These are phyloP conservation scores for Botia almorhae DNA, from an alignment of 2,797 vertebrate species.

Conservation along the genomic window DNA sequence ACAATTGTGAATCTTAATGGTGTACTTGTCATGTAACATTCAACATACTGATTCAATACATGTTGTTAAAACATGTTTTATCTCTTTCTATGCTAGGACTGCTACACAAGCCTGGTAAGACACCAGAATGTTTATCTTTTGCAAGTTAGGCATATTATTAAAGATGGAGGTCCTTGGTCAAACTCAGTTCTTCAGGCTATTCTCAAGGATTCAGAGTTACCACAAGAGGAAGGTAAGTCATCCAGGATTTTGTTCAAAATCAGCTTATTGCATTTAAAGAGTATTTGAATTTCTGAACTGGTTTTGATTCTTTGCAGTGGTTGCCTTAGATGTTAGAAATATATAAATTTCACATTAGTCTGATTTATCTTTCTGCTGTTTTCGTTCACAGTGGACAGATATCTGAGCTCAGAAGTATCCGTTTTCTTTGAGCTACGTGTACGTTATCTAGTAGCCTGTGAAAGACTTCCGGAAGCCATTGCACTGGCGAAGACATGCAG, in stretches of 20 bases:
- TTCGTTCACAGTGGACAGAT: conserved; percentile 84
- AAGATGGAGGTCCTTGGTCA: conserved; percentile 90
- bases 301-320: background rate
- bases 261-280: background rate
- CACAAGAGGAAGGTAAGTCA: conserved; percentile 88
- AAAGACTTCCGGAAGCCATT: conserved; percentile 89
- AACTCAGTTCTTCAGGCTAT: conserved; percentile 89
- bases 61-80: background rate
- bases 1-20: background rate
- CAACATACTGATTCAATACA: background rate
- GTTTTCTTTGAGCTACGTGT: conserved; percentile 95
- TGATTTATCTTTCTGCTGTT: conserved; percentile 1
- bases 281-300: background rate
- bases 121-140: conserved; percentile 92
- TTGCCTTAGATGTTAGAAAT: background rate
- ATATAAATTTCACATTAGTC: background rate
- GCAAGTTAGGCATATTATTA: conserved; percentile 87
- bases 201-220: conserved; percentile 86
- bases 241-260: background rate
- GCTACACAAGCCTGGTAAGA: conserved; percentile 84
- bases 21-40: background rate
- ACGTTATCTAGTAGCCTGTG: conserved; percentile 92
- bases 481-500: conserved; percentile 91
- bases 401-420: conserved; percentile 91
- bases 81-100: conserved; percentile 80